phyloP scores from a whole-genome alignment of 2,888 invertebrate species.

The Trissolcus japonicus region DNA sequence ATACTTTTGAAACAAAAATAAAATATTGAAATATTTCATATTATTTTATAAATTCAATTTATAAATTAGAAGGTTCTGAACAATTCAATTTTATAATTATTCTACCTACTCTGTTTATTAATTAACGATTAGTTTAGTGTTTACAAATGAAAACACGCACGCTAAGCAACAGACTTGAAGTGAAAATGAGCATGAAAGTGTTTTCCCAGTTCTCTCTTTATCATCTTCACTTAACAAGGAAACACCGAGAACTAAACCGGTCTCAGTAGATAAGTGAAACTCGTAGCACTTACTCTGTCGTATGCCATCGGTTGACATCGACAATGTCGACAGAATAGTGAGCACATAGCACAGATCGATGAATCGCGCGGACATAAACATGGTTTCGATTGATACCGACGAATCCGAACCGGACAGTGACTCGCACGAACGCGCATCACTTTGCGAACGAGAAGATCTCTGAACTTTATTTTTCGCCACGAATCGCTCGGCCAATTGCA shows the following conservation, averaged over 20 bases:
- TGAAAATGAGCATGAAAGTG: constrained; percentile 7
- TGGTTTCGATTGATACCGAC: constrained; percentile 15
- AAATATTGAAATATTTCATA: too few relatives aligned
- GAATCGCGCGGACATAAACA: constrained; percentile 26
- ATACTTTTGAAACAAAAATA: too few relatives aligned
- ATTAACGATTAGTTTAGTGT: not conserved
- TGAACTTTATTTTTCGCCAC: constrained; percentile 26
- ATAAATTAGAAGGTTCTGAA: too few relatives aligned
- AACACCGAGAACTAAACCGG: constrained; percentile 26
- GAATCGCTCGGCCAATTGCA: constrained; percentile 38
- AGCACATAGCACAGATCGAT: constrained; percentile 21
- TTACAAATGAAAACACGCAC: not conserved
- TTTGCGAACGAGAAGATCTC: constrained; percentile 9
- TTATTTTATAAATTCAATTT: too few relatives aligned
- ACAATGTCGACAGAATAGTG: constrained; percentile 34
- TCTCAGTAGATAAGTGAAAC: constrained; percentile 27
- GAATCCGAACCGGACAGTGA: constrained; percentile 28
- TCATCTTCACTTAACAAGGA: constrained; percentile 29
- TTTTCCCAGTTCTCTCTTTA: constrained; percentile 12
- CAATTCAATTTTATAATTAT: too few relatives aligned
- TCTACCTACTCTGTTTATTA: too few relatives aligned
- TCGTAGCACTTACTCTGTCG: constrained; percentile 43
- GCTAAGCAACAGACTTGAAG: not conserved
- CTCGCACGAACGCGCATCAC: constrained; percentile 40
- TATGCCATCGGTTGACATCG: constrained; percentile 32